phyloP scores from a whole-genome alignment of 53 echinoderm and acorn worm genomes.

The Holothuria leucospilota region DNA sequence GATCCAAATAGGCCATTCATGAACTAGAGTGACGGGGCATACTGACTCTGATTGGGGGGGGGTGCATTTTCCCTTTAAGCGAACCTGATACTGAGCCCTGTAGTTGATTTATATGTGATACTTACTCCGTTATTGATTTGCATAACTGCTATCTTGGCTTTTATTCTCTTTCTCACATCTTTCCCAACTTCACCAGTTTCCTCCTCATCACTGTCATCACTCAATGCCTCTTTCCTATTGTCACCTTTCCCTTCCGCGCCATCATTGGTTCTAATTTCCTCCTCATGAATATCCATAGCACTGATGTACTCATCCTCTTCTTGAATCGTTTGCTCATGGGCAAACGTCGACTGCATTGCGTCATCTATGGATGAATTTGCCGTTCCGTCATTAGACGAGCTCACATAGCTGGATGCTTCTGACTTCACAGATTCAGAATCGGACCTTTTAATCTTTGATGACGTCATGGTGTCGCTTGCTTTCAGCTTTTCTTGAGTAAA shows the following conservation, averaged over 20 bases:
- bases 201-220: background rate
- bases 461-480: conserved; percentile 17
- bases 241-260: conserved; percentile 23
- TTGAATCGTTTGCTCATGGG: conserved; percentile 31
- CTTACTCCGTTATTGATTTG: conserved; percentile 23
- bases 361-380: conserved; percentile 30
- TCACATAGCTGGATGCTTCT: conserved; percentile 56
- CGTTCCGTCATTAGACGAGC: conserved; percentile 2
- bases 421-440: conserved; percentile 19
- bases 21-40: no score
- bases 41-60: no score
- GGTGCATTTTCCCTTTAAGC: no score
- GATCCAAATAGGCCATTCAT: no score
- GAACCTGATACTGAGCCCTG: no score
- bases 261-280: conserved; percentile 19
- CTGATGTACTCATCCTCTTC: conserved; percentile 86
- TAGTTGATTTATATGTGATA: background rate
- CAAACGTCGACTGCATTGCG: conserved; percentile 55
- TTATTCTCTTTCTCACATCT: background rate
- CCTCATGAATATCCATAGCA: conserved; percentile 66
- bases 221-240: conserved; percentile 6
- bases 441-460: conserved; percentile 14
- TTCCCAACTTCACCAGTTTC: background rate
- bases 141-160: conserved; percentile 22
- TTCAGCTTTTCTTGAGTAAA: conserved; percentile 13